These are phyloP conservation scores for Dolichomitus sp. DNA, from an alignment of 2,888 invertebrate species.

Conservation along the genomic window DNA sequence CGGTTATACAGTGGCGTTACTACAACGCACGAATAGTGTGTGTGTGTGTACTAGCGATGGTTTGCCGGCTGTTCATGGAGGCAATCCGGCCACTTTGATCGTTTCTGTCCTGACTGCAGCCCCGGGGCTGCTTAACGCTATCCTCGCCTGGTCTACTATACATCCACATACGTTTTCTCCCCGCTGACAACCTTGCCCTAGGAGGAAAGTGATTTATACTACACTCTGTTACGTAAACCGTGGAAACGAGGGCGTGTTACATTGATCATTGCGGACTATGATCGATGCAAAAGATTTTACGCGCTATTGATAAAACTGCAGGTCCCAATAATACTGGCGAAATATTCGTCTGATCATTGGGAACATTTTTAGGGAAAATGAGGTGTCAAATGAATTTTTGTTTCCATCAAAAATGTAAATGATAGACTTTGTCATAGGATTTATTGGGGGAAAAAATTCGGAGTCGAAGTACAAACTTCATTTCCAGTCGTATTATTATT, in stretches of 20 bases:
- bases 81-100: constrained; percentile 10
- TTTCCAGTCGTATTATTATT: too few relatives aligned
- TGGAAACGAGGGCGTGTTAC: constrained; percentile 52
- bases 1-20: not conserved
- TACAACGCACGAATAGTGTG: not conserved
- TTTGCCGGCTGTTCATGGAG: constrained; percentile 19
- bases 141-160: not conserved
- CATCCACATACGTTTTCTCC: constrained; percentile 1
- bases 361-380: not conserved
- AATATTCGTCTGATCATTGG: not conserved
- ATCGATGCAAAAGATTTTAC: not conserved
- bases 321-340: not conserved
- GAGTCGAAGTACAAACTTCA: too few relatives aligned
- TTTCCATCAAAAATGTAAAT: not conserved
- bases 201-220: constrained; percentile 56
- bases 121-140: constrained; percentile 24
- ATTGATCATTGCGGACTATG: constrained; percentile 33
- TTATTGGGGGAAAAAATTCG: too few relatives aligned
- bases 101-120: constrained; percentile 18
- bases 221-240: constrained; percentile 48
- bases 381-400: not conserved
- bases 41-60: not conserved
- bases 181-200: constrained; percentile 57
- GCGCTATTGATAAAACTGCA: not conserved
- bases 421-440: not conserved